Evolutionary conservation across 2,797 vertebrate genomes (phyloP).

Genomic region (Gallinago stenura): DNA sequence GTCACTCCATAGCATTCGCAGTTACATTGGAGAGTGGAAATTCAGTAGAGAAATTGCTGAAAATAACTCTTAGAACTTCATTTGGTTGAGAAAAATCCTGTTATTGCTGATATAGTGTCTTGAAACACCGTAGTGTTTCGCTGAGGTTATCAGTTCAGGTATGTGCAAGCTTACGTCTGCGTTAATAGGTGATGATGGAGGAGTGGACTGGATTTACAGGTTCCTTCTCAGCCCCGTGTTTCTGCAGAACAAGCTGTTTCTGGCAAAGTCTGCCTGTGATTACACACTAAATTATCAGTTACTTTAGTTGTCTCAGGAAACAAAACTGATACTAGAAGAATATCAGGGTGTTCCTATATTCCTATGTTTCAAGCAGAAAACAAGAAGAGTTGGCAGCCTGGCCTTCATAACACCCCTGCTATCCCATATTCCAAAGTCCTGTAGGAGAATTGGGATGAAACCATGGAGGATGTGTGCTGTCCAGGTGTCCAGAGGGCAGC

Average conservation of each 20-base stretch:
- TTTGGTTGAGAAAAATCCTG: neutral
- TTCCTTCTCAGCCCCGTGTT: neutral
- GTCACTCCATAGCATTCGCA: too few species aligned
- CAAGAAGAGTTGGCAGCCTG: neutral
- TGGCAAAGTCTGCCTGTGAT: neutral
- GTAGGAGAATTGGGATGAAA: neutral
- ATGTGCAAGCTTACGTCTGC: neutral
- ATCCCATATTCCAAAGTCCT: neutral
- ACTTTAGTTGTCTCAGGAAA: neutral
- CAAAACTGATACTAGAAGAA: neutral
- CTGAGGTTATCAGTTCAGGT: neutral
- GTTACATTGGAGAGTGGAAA: neutral
- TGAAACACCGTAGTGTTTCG: fast-evolving
- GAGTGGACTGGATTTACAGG: neutral
- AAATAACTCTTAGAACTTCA: fast-evolving
- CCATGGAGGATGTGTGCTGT: neutral
- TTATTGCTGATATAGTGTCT: fast-evolving
- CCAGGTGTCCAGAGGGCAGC: neutral
- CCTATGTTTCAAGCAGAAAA: neutral
- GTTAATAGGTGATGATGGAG: neutral
- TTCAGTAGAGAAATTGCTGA: neutral
- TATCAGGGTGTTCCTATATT: neutral
- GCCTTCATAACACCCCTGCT: neutral
- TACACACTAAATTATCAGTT: neutral
- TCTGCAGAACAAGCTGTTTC: neutral